These are phyloP conservation scores for Sogatella furcifera DNA, from an alignment of 1,140 invertebrate species.

Conservation along the genomic window DNA sequence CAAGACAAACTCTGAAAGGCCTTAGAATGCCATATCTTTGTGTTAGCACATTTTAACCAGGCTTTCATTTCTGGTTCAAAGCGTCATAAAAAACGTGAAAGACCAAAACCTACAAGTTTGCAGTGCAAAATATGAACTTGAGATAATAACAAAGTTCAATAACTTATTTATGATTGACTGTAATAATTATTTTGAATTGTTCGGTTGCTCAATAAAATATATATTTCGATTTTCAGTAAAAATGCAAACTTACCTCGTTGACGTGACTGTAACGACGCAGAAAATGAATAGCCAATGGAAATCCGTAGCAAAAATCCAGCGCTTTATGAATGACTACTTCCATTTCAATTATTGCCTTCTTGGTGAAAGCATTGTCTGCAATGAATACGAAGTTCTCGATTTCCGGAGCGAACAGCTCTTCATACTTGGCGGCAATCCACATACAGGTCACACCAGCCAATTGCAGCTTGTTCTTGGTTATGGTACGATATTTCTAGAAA, in stretches of 20 bases:
- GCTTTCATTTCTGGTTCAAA: too few relatives aligned
- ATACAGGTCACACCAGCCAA: constrained; percentile 84
- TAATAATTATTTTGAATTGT: too few relatives aligned
- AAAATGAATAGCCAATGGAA: constrained; percentile 81
- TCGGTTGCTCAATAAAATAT: too few relatives aligned
- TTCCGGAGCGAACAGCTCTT: constrained; percentile 86
- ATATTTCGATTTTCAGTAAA: not conserved
- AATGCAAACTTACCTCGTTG: constrained; percentile 40
- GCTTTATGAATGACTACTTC: constrained; percentile 65
- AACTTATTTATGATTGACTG: too few relatives aligned
- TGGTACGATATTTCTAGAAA: constrained; percentile 14
- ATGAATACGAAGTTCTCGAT: constrained; percentile 86
- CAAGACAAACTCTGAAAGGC: too few relatives aligned
- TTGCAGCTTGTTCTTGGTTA: constrained; percentile 62
- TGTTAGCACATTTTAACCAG: too few relatives aligned
- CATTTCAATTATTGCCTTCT: constrained; percentile 69
- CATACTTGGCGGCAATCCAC: constrained; percentile 90
- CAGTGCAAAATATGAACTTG: too few relatives aligned
- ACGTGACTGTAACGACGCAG: constrained; percentile 71
- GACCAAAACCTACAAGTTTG: too few relatives aligned
- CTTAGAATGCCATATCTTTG: too few relatives aligned
- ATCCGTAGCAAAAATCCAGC: constrained; percentile 70
- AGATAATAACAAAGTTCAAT: too few relatives aligned
- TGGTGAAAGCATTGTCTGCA: constrained; percentile 79
- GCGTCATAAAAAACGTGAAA: too few relatives aligned